Base-by-base conservation (phyloP, 2,888 invertebrate species). In the Melanchra persicariae region DNA sequence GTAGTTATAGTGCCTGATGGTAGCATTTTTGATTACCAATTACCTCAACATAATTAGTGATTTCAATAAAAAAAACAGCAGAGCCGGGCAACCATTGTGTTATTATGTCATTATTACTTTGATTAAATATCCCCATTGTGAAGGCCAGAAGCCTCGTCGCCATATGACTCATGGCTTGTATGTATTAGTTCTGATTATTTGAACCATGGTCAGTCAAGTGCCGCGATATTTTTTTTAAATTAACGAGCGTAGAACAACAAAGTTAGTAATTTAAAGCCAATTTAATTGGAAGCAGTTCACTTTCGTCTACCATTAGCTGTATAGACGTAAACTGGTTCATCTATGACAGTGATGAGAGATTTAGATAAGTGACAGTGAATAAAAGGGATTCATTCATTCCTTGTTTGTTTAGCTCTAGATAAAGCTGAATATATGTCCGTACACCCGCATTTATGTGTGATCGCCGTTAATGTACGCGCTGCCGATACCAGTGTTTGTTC, bases 401-500 rank as follows among this genome's bases (percentile, higher is more conserved):
- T 72, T 73, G 68, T 78, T 77, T 76, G 68, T 60, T 76, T 74
- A 76, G 68, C 76, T 77, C 78, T 81, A 85, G 69, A 74, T 86
- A 87, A 75, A 84, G 79, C 82, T 82, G 87, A 87, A 88, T 88
- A 89, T 89, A 90, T 88, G 83, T 86, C 83, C 81, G 82, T 84
- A 88, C 85, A 87, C 88, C 84, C 87, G 86, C 85, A 87, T 88
- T 89, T 85, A 87, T 84, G 83, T 87, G 87, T 83, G 88, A 87
- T 87, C 84, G 86, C 77, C 82, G 88, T 80, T 91, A 89, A 91
- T 91, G 90, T 89, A 88, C 85, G 89, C 88, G 89, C 81, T 79
- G 84, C 86, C 88, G 94, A 94, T 93, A 93, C 84, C 90, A 84
- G 69, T 94, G 95, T 94, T 95, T 94, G 92, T 79, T 87, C 88